Evolutionary conservation across 1,140 invertebrate species (phyloP).

Genomic region (Drosophila parvula): DNA sequence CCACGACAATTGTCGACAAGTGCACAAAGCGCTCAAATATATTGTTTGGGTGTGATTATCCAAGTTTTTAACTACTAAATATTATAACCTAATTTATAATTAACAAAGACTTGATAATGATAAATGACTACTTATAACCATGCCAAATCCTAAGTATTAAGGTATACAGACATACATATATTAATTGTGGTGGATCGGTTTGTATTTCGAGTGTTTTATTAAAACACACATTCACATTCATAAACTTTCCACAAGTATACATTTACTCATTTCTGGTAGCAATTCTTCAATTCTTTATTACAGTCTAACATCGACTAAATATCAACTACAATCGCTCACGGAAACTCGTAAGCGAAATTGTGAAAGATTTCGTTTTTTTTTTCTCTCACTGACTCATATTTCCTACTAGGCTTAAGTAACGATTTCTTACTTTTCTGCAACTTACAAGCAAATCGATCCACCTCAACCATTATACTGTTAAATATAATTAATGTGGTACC

Average conservation of each 20-base stretch:
- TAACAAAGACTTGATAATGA: constrained; percentile 53
- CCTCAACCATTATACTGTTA: not conserved
- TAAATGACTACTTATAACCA: constrained; percentile 17
- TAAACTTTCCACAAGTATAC: not conserved
- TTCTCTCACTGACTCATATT: no score
- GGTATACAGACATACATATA: no score
- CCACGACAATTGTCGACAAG: constrained; percentile 73
- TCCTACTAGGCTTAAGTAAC: no score
- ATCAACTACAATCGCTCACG: no score
- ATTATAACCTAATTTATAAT: constrained; percentile 33
- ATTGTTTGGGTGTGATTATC: constrained; percentile 77
- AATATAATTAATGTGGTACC: not conserved
- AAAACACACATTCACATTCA: no score
- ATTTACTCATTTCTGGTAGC: not conserved
- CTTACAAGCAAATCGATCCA: not conserved
- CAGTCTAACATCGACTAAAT: no score
- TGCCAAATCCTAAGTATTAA: constrained; percentile 21
- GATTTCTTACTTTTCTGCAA: not conserved
- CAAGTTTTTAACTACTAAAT: constrained; percentile 4
- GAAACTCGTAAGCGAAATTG: no score
- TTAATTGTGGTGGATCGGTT: constrained; percentile 1
- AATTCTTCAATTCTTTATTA: no score
- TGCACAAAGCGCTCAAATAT: constrained; percentile 80
- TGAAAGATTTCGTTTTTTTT: no score
- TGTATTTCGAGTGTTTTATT: not conserved